Base-by-base conservation (phyloP, 2,113 vertebrate genomes). In the Prunella himalayana region DNA sequence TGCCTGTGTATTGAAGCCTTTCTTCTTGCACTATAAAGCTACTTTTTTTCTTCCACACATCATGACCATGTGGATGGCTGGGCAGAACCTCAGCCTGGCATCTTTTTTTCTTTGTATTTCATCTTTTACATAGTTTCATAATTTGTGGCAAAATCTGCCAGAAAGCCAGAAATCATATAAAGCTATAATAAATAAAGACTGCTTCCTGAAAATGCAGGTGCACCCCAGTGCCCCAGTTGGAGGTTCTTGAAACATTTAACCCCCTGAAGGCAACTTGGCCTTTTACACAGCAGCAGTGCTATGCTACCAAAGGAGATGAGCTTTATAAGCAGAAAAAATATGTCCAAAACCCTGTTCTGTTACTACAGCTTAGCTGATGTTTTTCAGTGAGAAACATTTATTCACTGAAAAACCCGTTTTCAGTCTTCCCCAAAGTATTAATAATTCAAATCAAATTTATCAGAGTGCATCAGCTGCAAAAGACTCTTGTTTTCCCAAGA, bases 321-420 rank as follows among this genome's bases (percentile, higher is more conserved):
- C 41, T 70, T 75, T 64, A 17, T 68, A 60, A 81, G 30, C 33
- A 80, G 44, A 54, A 75, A 73, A 68, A 76, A 51, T 8, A 28
- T 7, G 11, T 44, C 19, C 35, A 42, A 16, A n/a, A 44, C 20
- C 27, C 9, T 65, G 14, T 50, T 80, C n/a, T 53, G 9, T 45
- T 53, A 6, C 31, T 68, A 17, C 22, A 82, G 24, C 41, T 59
- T 1, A 0, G 39, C 51, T 63, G 39, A 4, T 70, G 12, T 27
- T 89, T 82, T 90, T 49, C n/a, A 31, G 21, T 47, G 44, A 59
- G 71, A 86, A 80, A 20, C n/a, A 30, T 69, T 80, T 76, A 81
- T 83, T 95, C 59, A 37, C 31, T 57, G 42, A 53, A 82, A 90
- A 95, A 30, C 4, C 19, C 92, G 11, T 31, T 95, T 88, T 88